A percentile compares a stretch with the other conserved stretches of the same genome.
These are phyloP conservation scores for Ceratina japonica DNA, from an alignment of 1,140 invertebrate species.

Conservation along the genomic window DNA sequence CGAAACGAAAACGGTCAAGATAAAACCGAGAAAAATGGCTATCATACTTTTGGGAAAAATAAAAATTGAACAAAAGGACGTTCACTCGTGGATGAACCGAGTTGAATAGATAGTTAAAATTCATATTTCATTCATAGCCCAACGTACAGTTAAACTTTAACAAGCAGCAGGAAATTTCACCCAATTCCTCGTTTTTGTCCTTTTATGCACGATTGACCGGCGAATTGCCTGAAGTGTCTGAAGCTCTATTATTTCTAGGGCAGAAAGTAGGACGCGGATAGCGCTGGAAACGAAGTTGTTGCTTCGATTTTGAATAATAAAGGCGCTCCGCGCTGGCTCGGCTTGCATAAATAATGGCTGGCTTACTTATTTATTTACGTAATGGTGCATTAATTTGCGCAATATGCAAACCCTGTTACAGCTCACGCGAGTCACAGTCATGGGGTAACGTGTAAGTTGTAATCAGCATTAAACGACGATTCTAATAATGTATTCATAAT, in stretches of 20 bases:
- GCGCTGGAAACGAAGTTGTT: slow-evolving; percentile 17
- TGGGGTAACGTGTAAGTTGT: neutral
- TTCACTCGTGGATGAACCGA: no score
- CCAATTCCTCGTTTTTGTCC: neutral
- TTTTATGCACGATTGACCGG: slow-evolving; percentile 2
- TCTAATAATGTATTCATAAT: neutral
- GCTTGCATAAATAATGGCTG: slow-evolving; percentile 20
- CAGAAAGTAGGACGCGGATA: neutral
- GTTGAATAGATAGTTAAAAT: no score
- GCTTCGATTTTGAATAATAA: slow-evolving; percentile 45
- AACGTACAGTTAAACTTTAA: neutral
- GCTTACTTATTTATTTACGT: slow-evolving; percentile 40
- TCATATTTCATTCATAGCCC: no score
- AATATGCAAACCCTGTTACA: slow-evolving; percentile 25
- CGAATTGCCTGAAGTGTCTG: neutral
- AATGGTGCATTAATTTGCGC: slow-evolving; percentile 33
- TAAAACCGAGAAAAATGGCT: neutral
- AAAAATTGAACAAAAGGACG: neutral
- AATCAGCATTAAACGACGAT: slow-evolving; percentile 10
- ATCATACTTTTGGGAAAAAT: neutral
- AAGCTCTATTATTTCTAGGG: neutral
- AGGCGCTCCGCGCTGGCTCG: neutral
- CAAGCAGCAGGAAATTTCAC: neutral
- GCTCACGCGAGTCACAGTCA: neutral
- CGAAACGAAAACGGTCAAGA: neutral